These are phyloP conservation scores for Rhinopomastus cyanomelas DNA, from an alignment of 2,113 vertebrate species.

Conservation along the genomic window DNA sequence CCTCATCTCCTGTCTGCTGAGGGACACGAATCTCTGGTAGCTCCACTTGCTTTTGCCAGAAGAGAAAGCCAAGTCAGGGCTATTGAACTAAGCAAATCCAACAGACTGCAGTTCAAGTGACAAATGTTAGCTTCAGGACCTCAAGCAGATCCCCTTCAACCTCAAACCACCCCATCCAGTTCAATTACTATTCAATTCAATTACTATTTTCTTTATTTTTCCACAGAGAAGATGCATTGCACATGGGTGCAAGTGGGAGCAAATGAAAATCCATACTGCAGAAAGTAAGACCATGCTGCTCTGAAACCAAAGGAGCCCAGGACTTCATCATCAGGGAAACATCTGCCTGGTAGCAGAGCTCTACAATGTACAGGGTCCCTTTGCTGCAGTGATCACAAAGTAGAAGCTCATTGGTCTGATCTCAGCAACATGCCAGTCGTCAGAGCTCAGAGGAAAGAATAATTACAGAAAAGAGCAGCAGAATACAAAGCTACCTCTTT, in stretches of 20 bases:
- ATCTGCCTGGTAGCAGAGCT: background rate
- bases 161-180: background rate
- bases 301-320: background rate
- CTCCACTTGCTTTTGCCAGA: background rate
- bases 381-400: background rate
- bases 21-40: background rate
- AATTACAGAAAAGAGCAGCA: background rate
- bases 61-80: background rate
- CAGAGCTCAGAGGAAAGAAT: background rate
- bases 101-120: background rate
- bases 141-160: background rate
- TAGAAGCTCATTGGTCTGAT: background rate
- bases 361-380: background rate
- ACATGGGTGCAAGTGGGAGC: background rate
- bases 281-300: background rate
- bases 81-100: background rate
- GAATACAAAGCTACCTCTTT: background rate
- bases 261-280: background rate
- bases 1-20: background rate
- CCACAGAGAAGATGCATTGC: background rate
- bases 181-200: no score
- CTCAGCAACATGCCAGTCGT: background rate
- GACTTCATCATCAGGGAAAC: background rate
- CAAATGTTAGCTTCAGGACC: background rate
- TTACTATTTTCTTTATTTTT: background rate